A percentile compares a stretch with the other conserved stretches of the same genome.
Conservation (phyloP, 2,113 vertebrate species). For the Menura novaehollandiae region DNA sequence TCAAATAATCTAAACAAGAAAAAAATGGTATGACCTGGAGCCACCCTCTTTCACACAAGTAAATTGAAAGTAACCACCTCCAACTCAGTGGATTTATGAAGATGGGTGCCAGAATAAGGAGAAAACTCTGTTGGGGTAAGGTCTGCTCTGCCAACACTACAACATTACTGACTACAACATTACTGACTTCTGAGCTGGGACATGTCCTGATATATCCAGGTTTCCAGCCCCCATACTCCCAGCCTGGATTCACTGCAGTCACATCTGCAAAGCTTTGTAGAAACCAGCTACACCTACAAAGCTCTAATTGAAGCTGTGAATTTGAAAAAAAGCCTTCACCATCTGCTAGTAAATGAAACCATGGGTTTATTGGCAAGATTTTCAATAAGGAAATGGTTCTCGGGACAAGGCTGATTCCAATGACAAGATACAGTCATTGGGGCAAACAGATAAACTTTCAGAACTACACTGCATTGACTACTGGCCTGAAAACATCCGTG, state of each 20-base stretch:
- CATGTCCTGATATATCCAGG: background rate
- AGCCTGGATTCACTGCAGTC: background rate
- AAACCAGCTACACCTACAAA: background rate
- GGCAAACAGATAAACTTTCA: background rate
- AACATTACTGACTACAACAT: background rate
- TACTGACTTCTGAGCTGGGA: background rate
- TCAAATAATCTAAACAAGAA: background rate
- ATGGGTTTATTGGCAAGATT: background rate
- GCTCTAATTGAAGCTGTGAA: background rate
- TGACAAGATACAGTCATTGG: background rate
- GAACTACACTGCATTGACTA: background rate
- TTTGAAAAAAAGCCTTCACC: background rate
- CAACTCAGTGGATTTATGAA: background rate
- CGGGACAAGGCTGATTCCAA: background rate
- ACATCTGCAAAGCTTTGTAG: background rate
- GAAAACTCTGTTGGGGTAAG: background rate
- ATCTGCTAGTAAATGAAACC: background rate
- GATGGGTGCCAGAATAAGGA: background rate
- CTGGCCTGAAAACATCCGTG: background rate
- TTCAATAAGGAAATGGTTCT: background rate
- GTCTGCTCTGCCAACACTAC: background rate
- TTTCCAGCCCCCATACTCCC: background rate
- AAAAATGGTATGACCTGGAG: background rate
- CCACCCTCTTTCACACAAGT: background rate
- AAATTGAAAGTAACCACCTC: background rate